These are phyloP conservation scores for Embidobia sp. DNA, from an alignment of 2,888 invertebrate genomes.

Conservation along the genomic window DNA sequence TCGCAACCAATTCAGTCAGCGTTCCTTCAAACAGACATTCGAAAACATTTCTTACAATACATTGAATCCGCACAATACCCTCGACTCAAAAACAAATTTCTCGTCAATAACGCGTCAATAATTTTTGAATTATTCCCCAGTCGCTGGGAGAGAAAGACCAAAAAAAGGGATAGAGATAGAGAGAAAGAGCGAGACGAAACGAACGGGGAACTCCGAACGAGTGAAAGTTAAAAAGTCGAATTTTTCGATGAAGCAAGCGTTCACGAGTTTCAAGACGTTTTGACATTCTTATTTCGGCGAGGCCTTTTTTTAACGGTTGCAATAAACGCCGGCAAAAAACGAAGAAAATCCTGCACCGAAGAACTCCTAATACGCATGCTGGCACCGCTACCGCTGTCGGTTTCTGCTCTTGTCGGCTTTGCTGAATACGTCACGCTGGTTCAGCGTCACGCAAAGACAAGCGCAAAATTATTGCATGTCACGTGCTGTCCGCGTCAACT, in stretches of 20 bases:
- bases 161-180: too few relatives aligned
- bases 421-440: constrained; percentile 55
- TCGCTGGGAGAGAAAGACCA: too few relatives aligned
- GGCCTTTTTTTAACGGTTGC: constrained; percentile 18
- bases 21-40: constrained; percentile 12
- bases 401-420: constrained; percentile 48
- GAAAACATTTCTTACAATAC: too few relatives aligned
- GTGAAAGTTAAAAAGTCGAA: constrained; percentile 21
- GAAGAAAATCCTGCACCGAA: constrained; percentile 28
- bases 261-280: constrained; percentile 5
- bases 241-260: constrained; percentile 5
- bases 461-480: constrained; percentile 63
- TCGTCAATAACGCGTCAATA: background rate
- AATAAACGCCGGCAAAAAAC: constrained; percentile 32
- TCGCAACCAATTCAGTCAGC: constrained; percentile 31
- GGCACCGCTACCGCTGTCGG: constrained; percentile 50
- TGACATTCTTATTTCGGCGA: constrained; percentile 24
- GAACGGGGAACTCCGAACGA: background rate
- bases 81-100: background rate
- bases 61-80: too few relatives aligned
- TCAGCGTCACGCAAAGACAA: constrained; percentile 64
- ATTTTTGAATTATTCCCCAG: too few relatives aligned
- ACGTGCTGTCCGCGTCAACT: constrained; percentile 47
- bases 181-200: too few relatives aligned
- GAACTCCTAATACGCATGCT: constrained; percentile 42